Evolutionary conservation across 2,888 invertebrate genomes (phyloP).

Genomic region (Drosophila heteroneura): DNA sequence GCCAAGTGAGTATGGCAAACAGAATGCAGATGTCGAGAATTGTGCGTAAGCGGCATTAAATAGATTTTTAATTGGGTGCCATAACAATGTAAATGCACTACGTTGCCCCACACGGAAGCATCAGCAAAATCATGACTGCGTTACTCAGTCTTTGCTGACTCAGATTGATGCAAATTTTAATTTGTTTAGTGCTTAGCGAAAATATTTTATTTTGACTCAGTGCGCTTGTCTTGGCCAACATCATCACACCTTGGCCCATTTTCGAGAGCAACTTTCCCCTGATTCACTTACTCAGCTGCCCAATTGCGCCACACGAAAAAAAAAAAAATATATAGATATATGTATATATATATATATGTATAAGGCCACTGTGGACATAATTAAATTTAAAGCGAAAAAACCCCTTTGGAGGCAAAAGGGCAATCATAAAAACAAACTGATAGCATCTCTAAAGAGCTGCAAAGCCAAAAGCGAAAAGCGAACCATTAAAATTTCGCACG

Average conservation of each 20-base stretch:
- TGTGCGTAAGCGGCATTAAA: slow-evolving; percentile 58
- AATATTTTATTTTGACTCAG: slow-evolving; percentile 31
- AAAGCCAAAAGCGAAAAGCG: slow-evolving; percentile 45
- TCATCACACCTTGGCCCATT: slow-evolving; percentile 40
- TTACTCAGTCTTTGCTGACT: slow-evolving; percentile 18
- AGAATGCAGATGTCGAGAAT: slow-evolving; percentile 7
- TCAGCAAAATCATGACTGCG: not conserved
- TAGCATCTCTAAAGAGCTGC: slow-evolving; percentile 56
- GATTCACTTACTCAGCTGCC: slow-evolving; percentile 44
- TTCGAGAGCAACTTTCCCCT: slow-evolving; percentile 46
- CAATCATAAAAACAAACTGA: slow-evolving; percentile 73
- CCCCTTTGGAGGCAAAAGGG: slow-evolving; percentile 45
- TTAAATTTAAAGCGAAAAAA: slow-evolving; percentile 65
- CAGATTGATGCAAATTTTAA: slow-evolving; percentile 16
- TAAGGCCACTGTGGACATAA: slow-evolving; percentile 41
- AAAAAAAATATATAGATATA: not conserved
- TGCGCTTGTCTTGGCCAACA: slow-evolving; percentile 6
- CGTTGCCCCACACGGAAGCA: slow-evolving; percentile 12
- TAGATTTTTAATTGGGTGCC: slow-evolving; percentile 75
- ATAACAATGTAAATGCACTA: slow-evolving; percentile 49
- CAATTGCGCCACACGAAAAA: slow-evolving; percentile 14
- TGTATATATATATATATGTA: not conserved
- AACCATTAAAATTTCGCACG: slow-evolving; percentile 81
- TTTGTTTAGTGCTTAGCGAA: not conserved
- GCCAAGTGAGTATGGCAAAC: slow-evolving; percentile 27